phyloP scores from a whole-genome alignment of 53 echinoderm and acorn worm genomes.

The Zoroaster sp. region DNA sequence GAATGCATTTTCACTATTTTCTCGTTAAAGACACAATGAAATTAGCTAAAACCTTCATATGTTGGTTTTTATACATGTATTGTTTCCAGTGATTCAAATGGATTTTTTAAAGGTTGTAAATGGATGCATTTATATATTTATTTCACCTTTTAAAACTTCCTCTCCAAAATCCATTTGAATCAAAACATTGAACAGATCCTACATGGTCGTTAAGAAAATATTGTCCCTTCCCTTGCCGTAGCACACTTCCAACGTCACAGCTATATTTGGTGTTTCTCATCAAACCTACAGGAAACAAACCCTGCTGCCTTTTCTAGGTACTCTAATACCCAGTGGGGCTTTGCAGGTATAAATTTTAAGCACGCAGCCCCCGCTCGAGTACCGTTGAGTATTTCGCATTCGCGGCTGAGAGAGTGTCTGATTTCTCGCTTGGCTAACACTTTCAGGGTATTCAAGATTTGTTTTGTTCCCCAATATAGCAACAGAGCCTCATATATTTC shows the following conservation, averaged over 20 bases:
- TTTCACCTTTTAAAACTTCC: too few relatives aligned
- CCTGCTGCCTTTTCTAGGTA: background rate
- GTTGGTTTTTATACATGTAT: too few relatives aligned
- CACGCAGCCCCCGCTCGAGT: background rate
- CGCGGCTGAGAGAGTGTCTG: background rate
- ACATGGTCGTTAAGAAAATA: background rate
- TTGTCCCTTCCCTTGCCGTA: background rate
- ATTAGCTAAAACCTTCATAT: too few relatives aligned
- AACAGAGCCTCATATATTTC: background rate
- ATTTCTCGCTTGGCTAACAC: constrained; percentile 8
- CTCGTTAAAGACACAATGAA: too few relatives aligned
- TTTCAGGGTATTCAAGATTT: background rate
- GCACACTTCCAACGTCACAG: background rate
- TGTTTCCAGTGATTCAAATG: too few relatives aligned
- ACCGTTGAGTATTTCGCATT: background rate
- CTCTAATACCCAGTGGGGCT: background rate
- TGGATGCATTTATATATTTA: too few relatives aligned
- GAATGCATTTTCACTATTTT: too few relatives aligned
- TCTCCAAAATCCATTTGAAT: too few relatives aligned
- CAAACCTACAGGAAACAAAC: background rate
- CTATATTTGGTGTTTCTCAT: background rate
- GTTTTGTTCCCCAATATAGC: background rate
- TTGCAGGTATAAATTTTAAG: background rate
- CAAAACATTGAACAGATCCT: background rate
- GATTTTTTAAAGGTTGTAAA: too few relatives aligned